Evolutionary conservation across 2,888 invertebrate genomes (phyloP), one percentile per base, ranked within the genome.

Genomic region (Dicroscelio sp.): DNA sequence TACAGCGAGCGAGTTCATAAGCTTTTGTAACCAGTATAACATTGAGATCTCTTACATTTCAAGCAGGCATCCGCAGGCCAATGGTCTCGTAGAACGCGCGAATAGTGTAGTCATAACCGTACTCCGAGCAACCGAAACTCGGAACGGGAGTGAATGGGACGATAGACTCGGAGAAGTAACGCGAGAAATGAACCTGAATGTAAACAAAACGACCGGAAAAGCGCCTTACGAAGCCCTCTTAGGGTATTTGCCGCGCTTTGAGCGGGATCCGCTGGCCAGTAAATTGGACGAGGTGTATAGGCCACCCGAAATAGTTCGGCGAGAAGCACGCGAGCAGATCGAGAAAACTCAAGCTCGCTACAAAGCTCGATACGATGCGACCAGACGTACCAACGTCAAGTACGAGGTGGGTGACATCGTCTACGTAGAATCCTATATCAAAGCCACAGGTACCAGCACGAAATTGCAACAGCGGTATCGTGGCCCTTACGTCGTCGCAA

Each of bases 1-100:
- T 63, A 93, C 93, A 0, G 65, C 91, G 12, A 48, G 78, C 10
- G 55, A 58, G 10, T 92, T 92, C 27, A 48, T 25, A 65, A 20
- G 63, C 79, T 55, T 93, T 92, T 71, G 93, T 85, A 63, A 27
- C 8, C 1, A 23, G 0, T 69, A 88, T 12, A 84, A 76, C 2
- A 90, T 93, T 20, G 75, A 60, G n/a, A 20, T 86, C 87, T 0
- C 20, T 88, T 35, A 92, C 83, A 17, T 84, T 90, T 17, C 92
- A 92, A 43, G 79, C 91, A 0, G n/a, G n/a, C n/a, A n/a, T n/a
- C n/a, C n/a, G n/a, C 91, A 90, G 43, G 91, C 91, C 1, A 92
- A 91, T 33, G 89, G 85, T 12, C 38, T 85, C 52, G 63, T 92
- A 1, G 90, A 92, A 27, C 52, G 90, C 0, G n/a, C 88, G 14